A percentile compares a stretch with the other conserved stretches of the same genome.
Evolutionary conservation across 2,888 invertebrate species (phyloP).

Genomic region (Ophion obscuratus): DNA sequence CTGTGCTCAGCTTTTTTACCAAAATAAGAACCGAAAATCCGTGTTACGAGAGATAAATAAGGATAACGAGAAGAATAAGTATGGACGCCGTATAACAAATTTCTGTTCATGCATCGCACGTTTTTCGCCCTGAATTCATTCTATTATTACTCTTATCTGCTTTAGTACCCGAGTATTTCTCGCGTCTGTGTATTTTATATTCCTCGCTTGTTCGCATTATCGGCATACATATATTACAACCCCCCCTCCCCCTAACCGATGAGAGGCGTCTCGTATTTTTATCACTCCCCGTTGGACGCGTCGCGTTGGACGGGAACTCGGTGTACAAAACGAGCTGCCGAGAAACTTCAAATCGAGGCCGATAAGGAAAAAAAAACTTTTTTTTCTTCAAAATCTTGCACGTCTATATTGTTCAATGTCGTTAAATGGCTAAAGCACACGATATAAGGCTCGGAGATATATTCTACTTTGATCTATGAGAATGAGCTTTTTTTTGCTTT

Average conservation of each 20-base stretch:
- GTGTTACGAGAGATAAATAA: background rate
- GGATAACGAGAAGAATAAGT: constrained; percentile 11
- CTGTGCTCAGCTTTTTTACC: background rate
- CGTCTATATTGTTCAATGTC: background rate
- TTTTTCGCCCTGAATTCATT: constrained; percentile 46
- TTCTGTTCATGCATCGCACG: constrained; percentile 52
- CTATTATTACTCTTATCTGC: constrained; percentile 43
- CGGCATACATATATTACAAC: background rate
- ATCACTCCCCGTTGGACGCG: background rate
- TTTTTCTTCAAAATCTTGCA: background rate
- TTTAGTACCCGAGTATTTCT: constrained; percentile 1
- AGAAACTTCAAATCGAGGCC: background rate
- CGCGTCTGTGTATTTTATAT: constrained; percentile 15
- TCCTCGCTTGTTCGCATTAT: background rate
- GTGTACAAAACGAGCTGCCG: background rate
- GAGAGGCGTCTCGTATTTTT: background rate
- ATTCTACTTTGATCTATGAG: background rate
- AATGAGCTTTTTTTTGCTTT: background rate
- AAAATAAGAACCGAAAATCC: background rate
- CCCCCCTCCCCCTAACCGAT: no score
- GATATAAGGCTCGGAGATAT: background rate
- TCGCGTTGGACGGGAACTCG: background rate
- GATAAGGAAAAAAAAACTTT: background rate
- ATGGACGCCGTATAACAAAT: constrained; percentile 51
- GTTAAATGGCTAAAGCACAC: background rate